Evolutionary conservation across 2,888 invertebrate genomes (phyloP).

Genomic region (Ctena decussata): DNA sequence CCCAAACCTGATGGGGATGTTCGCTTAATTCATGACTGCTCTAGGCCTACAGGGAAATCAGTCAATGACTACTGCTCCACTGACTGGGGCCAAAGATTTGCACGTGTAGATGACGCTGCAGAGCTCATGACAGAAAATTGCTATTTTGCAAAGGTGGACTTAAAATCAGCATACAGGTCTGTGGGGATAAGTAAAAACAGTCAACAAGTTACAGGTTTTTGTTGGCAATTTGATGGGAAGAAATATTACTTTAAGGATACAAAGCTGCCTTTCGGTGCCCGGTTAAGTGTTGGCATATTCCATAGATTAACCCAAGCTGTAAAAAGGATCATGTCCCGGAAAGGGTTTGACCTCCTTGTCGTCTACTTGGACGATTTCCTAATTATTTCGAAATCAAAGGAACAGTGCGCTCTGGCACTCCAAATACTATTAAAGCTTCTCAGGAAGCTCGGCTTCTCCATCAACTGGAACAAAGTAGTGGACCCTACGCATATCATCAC

Average conservation of each 20-base stretch:
- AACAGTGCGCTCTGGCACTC: too few relatives aligned
- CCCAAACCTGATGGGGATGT: conserved; percentile 35
- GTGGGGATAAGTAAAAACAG: conserved; percentile 23
- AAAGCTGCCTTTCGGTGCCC: conserved; percentile 27
- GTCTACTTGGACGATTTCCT: too few relatives aligned
- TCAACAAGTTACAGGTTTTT: conserved; percentile 8
- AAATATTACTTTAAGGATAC: neutral
- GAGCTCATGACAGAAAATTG: conserved; percentile 5
- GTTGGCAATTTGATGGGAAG: conserved; percentile 1
- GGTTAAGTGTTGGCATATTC: neutral
- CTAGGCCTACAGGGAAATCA: conserved; percentile 6
- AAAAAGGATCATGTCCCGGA: too few relatives aligned
- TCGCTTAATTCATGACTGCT: conserved; percentile 29
- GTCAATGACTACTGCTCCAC: conserved; percentile 28
- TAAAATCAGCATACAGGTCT: conserved; percentile 17
- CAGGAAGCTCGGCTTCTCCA: too few relatives aligned
- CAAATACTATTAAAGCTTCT: too few relatives aligned
- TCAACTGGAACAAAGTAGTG: too few relatives aligned
- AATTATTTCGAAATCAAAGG: too few relatives aligned
- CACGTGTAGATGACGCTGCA: conserved; percentile 25
- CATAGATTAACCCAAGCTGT: too few relatives aligned
- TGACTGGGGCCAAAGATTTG: conserved; percentile 24
- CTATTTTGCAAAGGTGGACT: conserved; percentile 26
- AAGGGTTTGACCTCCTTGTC: too few relatives aligned
- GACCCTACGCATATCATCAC: too few relatives aligned